Conservation (phyloP, 2,113 vertebrate genomes). For the Helogale parvula region DNA sequence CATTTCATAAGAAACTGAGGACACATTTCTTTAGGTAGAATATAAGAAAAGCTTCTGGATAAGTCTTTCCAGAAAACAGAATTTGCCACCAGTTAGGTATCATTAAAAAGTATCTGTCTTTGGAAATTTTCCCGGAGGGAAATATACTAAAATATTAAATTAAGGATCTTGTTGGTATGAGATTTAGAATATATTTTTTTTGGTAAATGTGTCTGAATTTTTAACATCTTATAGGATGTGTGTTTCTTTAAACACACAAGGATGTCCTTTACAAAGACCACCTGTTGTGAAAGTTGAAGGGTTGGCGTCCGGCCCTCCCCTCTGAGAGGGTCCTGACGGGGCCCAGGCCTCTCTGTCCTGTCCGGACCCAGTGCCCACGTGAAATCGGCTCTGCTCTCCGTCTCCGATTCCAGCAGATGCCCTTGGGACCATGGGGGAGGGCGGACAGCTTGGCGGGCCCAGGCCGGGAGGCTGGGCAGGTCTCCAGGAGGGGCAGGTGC, state of each 20-base stretch:
- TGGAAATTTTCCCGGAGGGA: not conserved
- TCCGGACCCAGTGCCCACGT: rapidly evolving
- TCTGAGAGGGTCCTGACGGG: too few species aligned
- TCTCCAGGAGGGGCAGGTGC: rapidly evolving
- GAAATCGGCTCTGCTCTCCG: too few species aligned
- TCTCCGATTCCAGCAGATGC: not conserved
- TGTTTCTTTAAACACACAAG: not conserved
- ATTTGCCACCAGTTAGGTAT: not conserved
- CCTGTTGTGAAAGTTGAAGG: too few species aligned
- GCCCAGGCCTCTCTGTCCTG: not conserved
- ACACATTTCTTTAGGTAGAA: not conserved
- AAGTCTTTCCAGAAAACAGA: not conserved
- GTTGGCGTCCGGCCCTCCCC: not conserved
- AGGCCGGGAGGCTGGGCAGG: not conserved
- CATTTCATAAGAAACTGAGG: not conserved
- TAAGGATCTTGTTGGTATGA: not conserved
- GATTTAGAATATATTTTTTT: too few species aligned
- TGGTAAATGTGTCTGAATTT: not conserved
- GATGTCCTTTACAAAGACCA: not conserved
- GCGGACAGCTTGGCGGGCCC: rapidly evolving
- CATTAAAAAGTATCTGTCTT: not conserved
- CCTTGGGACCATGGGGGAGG: not conserved
- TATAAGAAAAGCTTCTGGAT: not conserved
- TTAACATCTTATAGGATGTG: not conserved
- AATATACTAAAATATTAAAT: not conserved